A percentile compares a stretch with the other conserved stretches of the same genome.
Evolutionary conservation across 92 coral and sea anemone species (phyloP).

Genomic region (Siderastrea radians): DNA sequence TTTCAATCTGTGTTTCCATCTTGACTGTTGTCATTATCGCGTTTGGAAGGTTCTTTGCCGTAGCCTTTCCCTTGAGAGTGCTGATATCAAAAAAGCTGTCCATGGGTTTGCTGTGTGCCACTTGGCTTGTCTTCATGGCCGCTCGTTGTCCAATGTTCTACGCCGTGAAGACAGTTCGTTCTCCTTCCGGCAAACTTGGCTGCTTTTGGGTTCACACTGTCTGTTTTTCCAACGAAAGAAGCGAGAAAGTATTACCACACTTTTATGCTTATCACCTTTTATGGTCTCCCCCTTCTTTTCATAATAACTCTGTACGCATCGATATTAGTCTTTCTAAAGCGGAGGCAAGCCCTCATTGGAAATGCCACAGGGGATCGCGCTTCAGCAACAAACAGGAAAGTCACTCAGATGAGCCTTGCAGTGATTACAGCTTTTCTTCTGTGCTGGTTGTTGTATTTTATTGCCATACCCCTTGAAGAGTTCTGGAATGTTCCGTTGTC

Average conservation of each 20-base stretch:
- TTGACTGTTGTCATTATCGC: slow-evolving; percentile 36
- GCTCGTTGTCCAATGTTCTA: slow-evolving; percentile 40
- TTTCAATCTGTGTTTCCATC: slow-evolving; percentile 29
- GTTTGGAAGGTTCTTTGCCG: slow-evolving; percentile 35
- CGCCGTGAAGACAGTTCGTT: slow-evolving; percentile 19
- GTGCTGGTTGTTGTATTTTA: no score
- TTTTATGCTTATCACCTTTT: slow-evolving; percentile 22
- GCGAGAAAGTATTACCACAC: slow-evolving; percentile 10
- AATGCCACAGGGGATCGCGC: slow-evolving; percentile 16
- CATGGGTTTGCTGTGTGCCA: not conserved
- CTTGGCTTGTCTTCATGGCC: slow-evolving; percentile 25
- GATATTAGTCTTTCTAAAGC: not conserved
- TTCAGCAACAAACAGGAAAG: slow-evolving; percentile 17
- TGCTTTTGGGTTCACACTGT: not conserved
- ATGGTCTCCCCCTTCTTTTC: slow-evolving; percentile 7
- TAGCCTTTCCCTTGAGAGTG: slow-evolving; percentile 35
- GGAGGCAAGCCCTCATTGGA: slow-evolving; percentile 29
- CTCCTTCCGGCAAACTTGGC: slow-evolving; percentile 5
- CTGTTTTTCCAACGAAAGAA: slow-evolving; percentile 4
- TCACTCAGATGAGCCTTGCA: slow-evolving; percentile 16
- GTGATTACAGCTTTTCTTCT: slow-evolving; percentile 35
- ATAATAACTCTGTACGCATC: slow-evolving; percentile 9
- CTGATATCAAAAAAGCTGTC: slow-evolving; percentile 7
- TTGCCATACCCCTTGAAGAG: slow-evolving; percentile 10
- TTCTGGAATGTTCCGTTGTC: slow-evolving; percentile 2